Conservation (phyloP, 2,113 vertebrate species). For the Brienomyrus brachyistius region DNA sequence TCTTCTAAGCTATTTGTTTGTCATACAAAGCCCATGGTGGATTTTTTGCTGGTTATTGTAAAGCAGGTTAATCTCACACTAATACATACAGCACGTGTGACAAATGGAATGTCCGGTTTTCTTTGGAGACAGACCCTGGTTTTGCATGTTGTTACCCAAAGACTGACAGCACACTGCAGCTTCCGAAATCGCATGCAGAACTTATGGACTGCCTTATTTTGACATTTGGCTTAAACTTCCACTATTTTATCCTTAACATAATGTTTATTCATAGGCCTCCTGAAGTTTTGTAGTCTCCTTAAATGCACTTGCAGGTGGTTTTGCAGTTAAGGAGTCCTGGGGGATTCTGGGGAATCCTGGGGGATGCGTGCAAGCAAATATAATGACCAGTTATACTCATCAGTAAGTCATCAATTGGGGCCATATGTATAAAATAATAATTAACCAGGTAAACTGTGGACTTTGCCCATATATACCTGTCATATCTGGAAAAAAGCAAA, state of each 20-base stretch:
- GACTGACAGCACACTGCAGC: not conserved
- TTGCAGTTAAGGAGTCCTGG: not conserved
- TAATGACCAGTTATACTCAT: not conserved
- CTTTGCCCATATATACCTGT: not conserved
- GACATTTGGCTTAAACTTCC: not conserved
- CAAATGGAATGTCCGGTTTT: not conserved
- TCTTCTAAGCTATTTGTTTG: constrained; percentile 45
- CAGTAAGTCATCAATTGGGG: not conserved
- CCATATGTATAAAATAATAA: constrained; percentile 1
- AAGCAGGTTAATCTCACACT: not conserved
- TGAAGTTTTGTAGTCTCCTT: not conserved
- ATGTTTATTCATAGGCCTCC: not conserved
- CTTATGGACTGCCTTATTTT: not conserved
- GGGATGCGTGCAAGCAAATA: not conserved
- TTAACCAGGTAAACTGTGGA: not conserved
- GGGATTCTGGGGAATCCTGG: not conserved
- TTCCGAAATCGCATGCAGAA: not conserved
- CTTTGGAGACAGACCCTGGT: not conserved
- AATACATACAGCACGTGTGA: not conserved
- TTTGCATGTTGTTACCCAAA: not conserved
- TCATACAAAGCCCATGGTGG: constrained; percentile 31
- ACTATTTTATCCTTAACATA: not conserved
- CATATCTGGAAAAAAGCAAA: constrained; percentile 21
- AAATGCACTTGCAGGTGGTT: not conserved
- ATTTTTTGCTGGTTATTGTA: constrained; percentile 11